Evolutionary conservation across 2,888 invertebrate species (phyloP).

Genomic region (Harpalus rubripes): DNA sequence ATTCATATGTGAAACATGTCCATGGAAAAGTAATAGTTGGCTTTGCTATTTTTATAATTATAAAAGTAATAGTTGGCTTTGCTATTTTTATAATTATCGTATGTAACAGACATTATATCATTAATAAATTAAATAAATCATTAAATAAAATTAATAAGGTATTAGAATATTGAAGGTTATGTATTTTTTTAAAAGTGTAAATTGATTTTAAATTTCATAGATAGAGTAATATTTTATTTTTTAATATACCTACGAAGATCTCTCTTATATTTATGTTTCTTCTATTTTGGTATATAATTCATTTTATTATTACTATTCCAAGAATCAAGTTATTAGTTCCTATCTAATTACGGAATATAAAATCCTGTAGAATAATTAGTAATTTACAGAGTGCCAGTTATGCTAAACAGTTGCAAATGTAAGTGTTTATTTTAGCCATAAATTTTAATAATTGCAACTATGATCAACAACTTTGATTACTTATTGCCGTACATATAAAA

Average conservation of each 20-base stretch:
- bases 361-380: slow-evolving; percentile 33
- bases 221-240: too few species aligned
- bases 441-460: slow-evolving; percentile 40
- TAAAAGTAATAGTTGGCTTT: not conserved
- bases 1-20: not conserved
- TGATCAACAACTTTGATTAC: slow-evolving; percentile 45
- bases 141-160: not conserved
- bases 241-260: not conserved
- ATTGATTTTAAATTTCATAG: too few species aligned
- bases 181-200: not conserved
- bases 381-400: slow-evolving; percentile 17
- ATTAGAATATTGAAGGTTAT: not conserved
- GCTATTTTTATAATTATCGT: not conserved
- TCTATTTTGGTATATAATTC: not conserved
- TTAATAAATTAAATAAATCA: not conserved
- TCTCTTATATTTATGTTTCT: not conserved
- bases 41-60: not conserved
- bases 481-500: slow-evolving; percentile 38
- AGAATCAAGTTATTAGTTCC: not conserved
- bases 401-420: slow-evolving; percentile 47
- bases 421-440: slow-evolving; percentile 25
- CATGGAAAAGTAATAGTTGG: not conserved
- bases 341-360: slow-evolving; percentile 29
- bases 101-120: not conserved
- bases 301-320: not conserved